Percentiles rank a stretch among this genome's conserved stretches.
phyloP scores from a whole-genome alignment of 64 coral and sea anemone genomes.

The Dendronephthya gigantea region DNA sequence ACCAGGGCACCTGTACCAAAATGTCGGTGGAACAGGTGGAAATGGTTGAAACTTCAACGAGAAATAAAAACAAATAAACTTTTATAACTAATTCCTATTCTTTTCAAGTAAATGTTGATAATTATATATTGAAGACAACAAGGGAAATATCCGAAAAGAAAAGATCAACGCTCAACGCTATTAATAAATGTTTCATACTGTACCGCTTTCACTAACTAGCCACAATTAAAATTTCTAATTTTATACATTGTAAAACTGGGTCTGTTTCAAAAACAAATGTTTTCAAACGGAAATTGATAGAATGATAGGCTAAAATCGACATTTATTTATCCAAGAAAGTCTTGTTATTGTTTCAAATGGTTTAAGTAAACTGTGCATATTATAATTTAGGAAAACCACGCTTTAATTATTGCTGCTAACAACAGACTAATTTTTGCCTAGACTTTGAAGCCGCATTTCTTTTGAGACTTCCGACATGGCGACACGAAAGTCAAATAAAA shows the following conservation, averaged over 20 bases:
- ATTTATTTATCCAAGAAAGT: conserved; percentile 14
- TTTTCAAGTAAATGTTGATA: conserved; percentile 26
- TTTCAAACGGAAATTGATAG: background rate
- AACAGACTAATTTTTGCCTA: conserved; percentile 12
- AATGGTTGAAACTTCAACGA: conserved; percentile 15
- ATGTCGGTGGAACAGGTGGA: conserved; percentile 9
- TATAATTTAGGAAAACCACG: conserved; percentile 10
- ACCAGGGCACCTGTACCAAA: conserved; percentile 21
- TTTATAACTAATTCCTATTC: conserved; percentile 19
- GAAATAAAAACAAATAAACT: conserved; percentile 21
- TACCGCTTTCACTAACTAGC: background rate
- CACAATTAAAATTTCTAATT: background rate
- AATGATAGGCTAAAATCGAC: background rate
- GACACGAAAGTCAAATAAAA: background rate
- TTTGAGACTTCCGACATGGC: conserved; percentile 13
- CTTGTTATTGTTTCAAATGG: conserved; percentile 23
- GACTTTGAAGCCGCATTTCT: background rate
- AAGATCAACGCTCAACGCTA: background rate
- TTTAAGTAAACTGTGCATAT: conserved; percentile 21
- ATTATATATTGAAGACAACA: conserved; percentile 2
- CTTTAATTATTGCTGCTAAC: conserved; percentile 18
- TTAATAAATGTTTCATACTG: background rate
- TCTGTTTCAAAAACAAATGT: background rate
- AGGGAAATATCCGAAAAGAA: background rate
- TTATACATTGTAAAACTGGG: background rate